Percentiles rank a stretch among this genome's conserved stretches.
These are phyloP conservation scores for Kradibia gibbosae DNA, from an alignment of 1,140 invertebrate genomes.

Conservation along the genomic window DNA sequence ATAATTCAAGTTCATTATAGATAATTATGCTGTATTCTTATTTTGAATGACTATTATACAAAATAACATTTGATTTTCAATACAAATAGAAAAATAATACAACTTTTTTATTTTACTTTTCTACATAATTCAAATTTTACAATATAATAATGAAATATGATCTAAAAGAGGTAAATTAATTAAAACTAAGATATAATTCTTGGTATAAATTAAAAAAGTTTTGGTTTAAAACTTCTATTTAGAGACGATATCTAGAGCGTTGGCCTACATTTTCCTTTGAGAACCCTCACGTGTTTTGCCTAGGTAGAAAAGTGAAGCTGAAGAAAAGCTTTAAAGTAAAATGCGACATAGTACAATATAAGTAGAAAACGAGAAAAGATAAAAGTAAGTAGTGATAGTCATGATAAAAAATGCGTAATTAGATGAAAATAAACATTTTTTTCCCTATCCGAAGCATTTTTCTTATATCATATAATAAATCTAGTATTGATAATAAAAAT, in stretches of 20 bases:
- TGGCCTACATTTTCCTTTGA: constrained; percentile 45
- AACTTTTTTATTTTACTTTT: too few species aligned
- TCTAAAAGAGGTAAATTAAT: constrained; percentile 38
- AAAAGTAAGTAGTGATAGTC: neutral
- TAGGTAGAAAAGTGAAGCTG: constrained; percentile 6
- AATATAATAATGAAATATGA: neutral
- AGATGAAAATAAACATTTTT: constrained; percentile 9
- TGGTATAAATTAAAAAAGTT: constrained; percentile 37
- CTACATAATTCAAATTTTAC: neutral
- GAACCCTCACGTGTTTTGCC: neutral
- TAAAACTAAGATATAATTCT: constrained; percentile 34
- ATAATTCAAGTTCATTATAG: too few species aligned
- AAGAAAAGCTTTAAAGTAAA: constrained; percentile 5
- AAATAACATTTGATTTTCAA: too few species aligned
- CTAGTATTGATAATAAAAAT: neutral
- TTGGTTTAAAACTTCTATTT: constrained; percentile 40
- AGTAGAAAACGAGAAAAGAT: constrained; percentile 9
- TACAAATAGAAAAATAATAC: too few species aligned
- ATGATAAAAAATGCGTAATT: constrained; percentile 32
- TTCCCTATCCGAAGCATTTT: neutral
- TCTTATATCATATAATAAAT: neutral
- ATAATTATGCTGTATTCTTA: too few species aligned
- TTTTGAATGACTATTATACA: too few species aligned
- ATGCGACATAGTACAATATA: constrained; percentile 22
- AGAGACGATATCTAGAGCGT: constrained; percentile 28